phyloP scores from a whole-genome alignment of 2,888 invertebrate genomes.

The Corbicula japonica region DNA sequence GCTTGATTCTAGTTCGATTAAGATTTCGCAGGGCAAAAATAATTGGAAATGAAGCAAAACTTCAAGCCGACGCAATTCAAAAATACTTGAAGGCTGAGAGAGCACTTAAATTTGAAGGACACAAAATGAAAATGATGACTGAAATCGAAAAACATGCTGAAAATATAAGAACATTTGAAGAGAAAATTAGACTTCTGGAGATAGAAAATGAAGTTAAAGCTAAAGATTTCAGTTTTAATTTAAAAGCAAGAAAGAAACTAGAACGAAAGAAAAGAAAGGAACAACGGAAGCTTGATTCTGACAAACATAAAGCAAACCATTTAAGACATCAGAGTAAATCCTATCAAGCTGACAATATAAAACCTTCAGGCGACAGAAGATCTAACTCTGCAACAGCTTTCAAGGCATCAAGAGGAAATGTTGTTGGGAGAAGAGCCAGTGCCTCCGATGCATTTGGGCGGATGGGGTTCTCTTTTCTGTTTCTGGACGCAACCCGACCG shows the following conservation, averaged over 20 bases:
- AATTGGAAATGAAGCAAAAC: neutral
- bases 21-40: slow-evolving; percentile 8
- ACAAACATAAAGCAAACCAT: neutral
- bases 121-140: slow-evolving; percentile 41
- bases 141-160: slow-evolving; percentile 45
- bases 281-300: neutral
- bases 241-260: neutral
- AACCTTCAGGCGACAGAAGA: too few relatives aligned
- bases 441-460: slow-evolving; percentile 35
- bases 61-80: slow-evolving; percentile 43
- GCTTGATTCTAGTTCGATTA: slow-evolving; percentile 33
- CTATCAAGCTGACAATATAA: too few relatives aligned
- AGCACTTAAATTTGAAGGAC: slow-evolving; percentile 46
- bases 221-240: slow-evolving; percentile 18
- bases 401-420: too few relatives aligned
- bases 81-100: slow-evolving; percentile 47
- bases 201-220: slow-evolving; percentile 29
- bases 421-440: slow-evolving; percentile 8
- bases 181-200: slow-evolving; percentile 40
- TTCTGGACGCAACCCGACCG: slow-evolving; percentile 17
- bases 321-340: neutral
- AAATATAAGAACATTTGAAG: slow-evolving; percentile 43
- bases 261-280: neutral
- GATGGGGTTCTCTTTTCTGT: slow-evolving; percentile 44
- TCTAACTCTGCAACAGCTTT: too few relatives aligned